phyloP scores from a whole-genome alignment of 1,140 invertebrate species.

The Oncopodura yosiiana region DNA sequence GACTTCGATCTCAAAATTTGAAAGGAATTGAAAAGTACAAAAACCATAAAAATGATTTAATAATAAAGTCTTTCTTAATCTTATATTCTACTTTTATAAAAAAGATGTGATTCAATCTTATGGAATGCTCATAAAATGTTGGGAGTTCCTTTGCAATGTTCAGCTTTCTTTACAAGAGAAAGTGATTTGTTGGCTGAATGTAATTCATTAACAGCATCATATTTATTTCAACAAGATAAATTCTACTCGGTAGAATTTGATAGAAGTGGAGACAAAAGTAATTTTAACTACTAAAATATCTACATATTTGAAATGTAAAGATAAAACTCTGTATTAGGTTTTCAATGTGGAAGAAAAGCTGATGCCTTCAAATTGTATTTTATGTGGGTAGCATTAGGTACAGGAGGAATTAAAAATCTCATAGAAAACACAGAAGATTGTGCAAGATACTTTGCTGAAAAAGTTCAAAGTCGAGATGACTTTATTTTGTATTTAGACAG shows the following conservation, averaged over 20 bases:
- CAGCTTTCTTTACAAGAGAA: slow-evolving; percentile 60
- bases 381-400: slow-evolving; percentile 74
- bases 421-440: slow-evolving; percentile 56
- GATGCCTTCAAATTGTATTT: slow-evolving; percentile 89
- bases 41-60: slow-evolving; percentile 1
- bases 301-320: neutral
- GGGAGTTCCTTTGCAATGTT: slow-evolving; percentile 78
- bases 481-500: slow-evolving; percentile 52
- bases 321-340: slow-evolving; percentile 28
- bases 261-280: slow-evolving; percentile 75
- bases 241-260: slow-evolving; percentile 83
- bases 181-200: slow-evolving; percentile 54
- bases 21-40: slow-evolving; percentile 24
- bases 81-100: slow-evolving; percentile 2
- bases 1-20: slow-evolving; percentile 40
- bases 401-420: slow-evolving; percentile 46
- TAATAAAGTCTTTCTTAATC: neutral
- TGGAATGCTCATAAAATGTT: slow-evolving; percentile 94
- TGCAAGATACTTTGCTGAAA: slow-evolving; percentile 44
- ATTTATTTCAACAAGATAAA: slow-evolving; percentile 87
- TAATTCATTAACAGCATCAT: slow-evolving; percentile 68
- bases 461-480: slow-evolving; percentile 44
- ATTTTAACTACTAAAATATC: neutral
- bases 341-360: slow-evolving; percentile 87
- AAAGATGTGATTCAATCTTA: slow-evolving; percentile 65